These are phyloP conservation scores for Apteryx mantelli DNA, from an alignment of 2,113 vertebrate genomes.

Conservation along the genomic window DNA sequence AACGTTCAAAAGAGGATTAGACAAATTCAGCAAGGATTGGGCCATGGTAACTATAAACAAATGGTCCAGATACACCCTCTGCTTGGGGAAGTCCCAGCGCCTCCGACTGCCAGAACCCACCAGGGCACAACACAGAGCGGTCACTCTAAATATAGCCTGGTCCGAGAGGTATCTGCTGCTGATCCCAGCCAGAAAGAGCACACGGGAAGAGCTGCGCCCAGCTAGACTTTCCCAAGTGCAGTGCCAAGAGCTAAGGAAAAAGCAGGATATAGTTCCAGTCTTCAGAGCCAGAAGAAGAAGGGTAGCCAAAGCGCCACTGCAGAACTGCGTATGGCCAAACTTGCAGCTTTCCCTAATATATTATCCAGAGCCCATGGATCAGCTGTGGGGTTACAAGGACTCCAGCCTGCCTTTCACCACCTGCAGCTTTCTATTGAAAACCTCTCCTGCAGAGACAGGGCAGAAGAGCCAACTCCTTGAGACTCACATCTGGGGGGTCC, in stretches of 20 bases:
- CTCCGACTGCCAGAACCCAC: not conserved
- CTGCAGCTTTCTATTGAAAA: fast-evolving
- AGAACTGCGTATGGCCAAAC: not conserved
- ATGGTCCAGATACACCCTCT: not conserved
- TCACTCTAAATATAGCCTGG: conserved; percentile 23
- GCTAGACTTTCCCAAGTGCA: not conserved
- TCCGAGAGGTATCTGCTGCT: conserved; percentile 1
- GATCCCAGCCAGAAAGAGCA: not conserved
- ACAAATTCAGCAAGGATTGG: fast-evolving
- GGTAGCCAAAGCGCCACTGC: not conserved
- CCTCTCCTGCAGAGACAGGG: not conserved
- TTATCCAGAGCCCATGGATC: fast-evolving
- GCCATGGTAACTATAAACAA: not conserved
- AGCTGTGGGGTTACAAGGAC: not conserved
- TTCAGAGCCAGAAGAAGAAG: not conserved
- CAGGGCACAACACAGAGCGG: not conserved
- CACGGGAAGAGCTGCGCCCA: fast-evolving
- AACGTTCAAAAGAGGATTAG: not conserved
- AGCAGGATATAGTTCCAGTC: not conserved
- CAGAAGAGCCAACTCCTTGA: not conserved
- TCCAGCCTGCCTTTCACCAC: not conserved
- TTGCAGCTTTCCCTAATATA: not conserved
- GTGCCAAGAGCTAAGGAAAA: not conserved
- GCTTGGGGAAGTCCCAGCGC: not conserved
- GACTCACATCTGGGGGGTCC: not conserved